A percentile compares a stretch with the other conserved stretches of the same genome.
Evolutionary conservation across 2,888 invertebrate species (phyloP).

Genomic region (Athripsodes cinereus): DNA sequence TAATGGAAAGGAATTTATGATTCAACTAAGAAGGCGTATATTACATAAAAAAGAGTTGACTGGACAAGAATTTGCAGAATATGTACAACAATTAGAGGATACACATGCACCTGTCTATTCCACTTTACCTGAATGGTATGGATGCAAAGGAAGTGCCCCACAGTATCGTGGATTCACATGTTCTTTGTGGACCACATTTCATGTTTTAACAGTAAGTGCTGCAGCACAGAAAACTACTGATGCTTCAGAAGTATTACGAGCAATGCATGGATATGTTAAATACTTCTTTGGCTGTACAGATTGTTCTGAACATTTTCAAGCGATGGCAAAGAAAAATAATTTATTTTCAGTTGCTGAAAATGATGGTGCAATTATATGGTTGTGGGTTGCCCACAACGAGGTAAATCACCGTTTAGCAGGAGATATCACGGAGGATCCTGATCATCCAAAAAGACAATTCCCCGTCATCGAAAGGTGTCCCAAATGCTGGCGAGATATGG

Average conservation of each 20-base stretch:
- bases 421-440: slow-evolving; percentile 85
- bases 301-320: slow-evolving; percentile 83
- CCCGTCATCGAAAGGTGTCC: slow-evolving; percentile 66
- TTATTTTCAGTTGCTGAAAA: slow-evolving; percentile 62
- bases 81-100: slow-evolving; percentile 49
- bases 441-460: slow-evolving; percentile 83
- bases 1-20: slow-evolving; percentile 60
- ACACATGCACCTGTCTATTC: slow-evolving; percentile 53
- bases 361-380: slow-evolving; percentile 80
- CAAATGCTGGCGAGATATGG: slow-evolving; percentile 53
- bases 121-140: slow-evolving; percentile 57
- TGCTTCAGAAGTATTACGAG: slow-evolving; percentile 66
- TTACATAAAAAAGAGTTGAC: slow-evolving; percentile 45
- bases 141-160: slow-evolving; percentile 74
- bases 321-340: slow-evolving; percentile 70
- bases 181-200: slow-evolving; percentile 92
- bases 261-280: slow-evolving; percentile 83
- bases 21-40: slow-evolving; percentile 52
- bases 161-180: slow-evolving; percentile 85
- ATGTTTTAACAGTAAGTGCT: slow-evolving; percentile 80
- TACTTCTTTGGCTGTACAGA: slow-evolving; percentile 92
- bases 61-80: slow-evolving; percentile 55
- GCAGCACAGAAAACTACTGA: slow-evolving; percentile 46
- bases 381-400: slow-evolving; percentile 92
- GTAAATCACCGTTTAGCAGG: slow-evolving; percentile 85